Evolutionary conservation across 1,140 invertebrate species (phyloP), one percentile per base, ranked within the genome.

Genomic region (Musca domestica): DNA sequence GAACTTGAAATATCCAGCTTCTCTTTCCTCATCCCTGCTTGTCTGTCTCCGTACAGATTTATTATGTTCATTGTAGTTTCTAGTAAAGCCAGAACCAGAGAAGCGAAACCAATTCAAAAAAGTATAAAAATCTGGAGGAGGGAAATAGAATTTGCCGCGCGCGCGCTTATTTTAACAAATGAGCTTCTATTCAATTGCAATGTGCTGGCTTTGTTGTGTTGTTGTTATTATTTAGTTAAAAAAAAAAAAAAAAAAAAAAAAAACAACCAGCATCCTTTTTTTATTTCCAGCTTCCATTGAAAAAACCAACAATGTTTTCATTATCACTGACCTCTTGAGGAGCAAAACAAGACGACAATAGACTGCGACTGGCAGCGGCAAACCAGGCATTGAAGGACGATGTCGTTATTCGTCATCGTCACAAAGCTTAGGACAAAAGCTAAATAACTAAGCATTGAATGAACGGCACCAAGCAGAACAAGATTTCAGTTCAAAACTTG

Each of bases 161-260:
- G 56, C 56, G 56, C 56, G 25, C 34, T 41, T 61, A 41, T 19
- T 61, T 61, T 61, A 41, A 61, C 56, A 61, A 61, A 61, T 61
- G 27, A 61, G 56, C 20, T 61, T 61, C 10, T 19, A 61, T 61
- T 41, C 23, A 61, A 61, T 61, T 61, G 34, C 17, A 41, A 61
- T 61, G 27, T 22, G 27, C 27, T 30, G 27, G 27, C 34, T 41
- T 41, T 41, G 6, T 41, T 30, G 27, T 9, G 3, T 30, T 30
- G 27, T 3, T n/a, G n/a, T n/a, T n/a, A n/a, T n/a, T n/a, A n/a
- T 30, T 30, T 41, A 41, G 34, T 41, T 10, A 61, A 34, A 34
- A 34, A n/a, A n/a, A n/a, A n/a, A n/a, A n/a, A 61, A 61, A 34
- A 34, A 41, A 27, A 14, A 12, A 51, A 30, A 5, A 41, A 12